Evolutionary conservation across 1,140 invertebrate species (phyloP).

Genomic region (Ridgeia piscesae): DNA sequence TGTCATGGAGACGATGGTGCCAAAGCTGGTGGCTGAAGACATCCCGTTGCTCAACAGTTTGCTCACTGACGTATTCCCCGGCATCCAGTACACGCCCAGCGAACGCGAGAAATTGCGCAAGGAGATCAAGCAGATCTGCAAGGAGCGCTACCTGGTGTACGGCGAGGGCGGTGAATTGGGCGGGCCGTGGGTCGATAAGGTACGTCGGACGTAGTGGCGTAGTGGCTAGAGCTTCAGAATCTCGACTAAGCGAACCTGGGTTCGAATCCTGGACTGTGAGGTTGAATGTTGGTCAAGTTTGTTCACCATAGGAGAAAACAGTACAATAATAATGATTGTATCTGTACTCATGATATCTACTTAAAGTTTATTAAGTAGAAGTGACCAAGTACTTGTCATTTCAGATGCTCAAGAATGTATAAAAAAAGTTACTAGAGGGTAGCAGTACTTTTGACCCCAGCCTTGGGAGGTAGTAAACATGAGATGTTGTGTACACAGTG

Average conservation of each 20-base stretch:
- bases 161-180: slow-evolving; percentile 86
- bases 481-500: neutral
- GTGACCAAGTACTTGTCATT: too few species aligned
- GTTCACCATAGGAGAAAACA: too few species aligned
- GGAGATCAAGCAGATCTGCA: slow-evolving; percentile 90
- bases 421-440: slow-evolving; percentile 76
- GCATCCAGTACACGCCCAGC: slow-evolving; percentile 89
- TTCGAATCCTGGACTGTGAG: too few species aligned
- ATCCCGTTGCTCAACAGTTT: slow-evolving; percentile 95
- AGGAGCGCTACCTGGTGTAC: slow-evolving; percentile 91
- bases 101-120: slow-evolving; percentile 89
- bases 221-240: too few species aligned
- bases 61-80: slow-evolving; percentile 98
- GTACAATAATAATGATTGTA: too few species aligned
- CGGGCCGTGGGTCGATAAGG: slow-evolving; percentile 77
- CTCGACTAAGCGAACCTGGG: too few species aligned
- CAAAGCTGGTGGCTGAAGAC: slow-evolving; percentile 98
- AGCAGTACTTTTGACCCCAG: too few species aligned
- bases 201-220: slow-evolving; percentile 16
- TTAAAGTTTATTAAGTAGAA: too few species aligned
- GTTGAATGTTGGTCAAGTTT: too few species aligned
- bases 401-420: neutral
- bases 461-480: too few species aligned
- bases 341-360: too few species aligned
- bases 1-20: slow-evolving; percentile 99